phyloP scores from a whole-genome alignment of 2,113 vertebrate species.

The Halichoeres trimaculatus region DNA sequence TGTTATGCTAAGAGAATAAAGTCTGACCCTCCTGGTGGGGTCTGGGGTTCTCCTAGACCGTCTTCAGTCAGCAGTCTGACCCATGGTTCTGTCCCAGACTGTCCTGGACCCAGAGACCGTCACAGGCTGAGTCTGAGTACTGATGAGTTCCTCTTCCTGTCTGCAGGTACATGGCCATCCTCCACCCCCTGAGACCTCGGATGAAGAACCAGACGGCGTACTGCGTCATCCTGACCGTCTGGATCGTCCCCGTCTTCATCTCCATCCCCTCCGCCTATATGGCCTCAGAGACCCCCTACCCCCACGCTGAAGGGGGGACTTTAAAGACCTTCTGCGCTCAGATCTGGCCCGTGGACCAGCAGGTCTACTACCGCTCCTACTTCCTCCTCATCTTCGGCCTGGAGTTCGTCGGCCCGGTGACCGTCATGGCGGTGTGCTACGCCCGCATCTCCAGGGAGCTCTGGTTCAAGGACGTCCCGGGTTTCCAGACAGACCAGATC shows the following conservation, averaged over 20 bases:
- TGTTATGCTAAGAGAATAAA: too few species aligned
- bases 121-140: too few species aligned
- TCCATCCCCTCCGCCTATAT: slow-evolving; percentile 94
- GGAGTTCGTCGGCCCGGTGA: slow-evolving; percentile 89
- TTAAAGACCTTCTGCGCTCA: slow-evolving; percentile 95
- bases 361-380: slow-evolving; percentile 92
- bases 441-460: slow-evolving; percentile 90
- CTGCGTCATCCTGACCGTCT: slow-evolving; percentile 80
- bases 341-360: slow-evolving; percentile 93
- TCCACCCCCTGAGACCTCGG: slow-evolving; percentile 92
- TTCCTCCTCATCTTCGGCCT: slow-evolving; percentile 92
- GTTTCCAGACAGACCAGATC: slow-evolving; percentile 93
- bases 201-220: slow-evolving; percentile 92
- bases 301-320: slow-evolving; percentile 61
- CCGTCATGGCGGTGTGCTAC: slow-evolving; percentile 91
- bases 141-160: too few species aligned
- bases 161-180: slow-evolving; percentile 92
- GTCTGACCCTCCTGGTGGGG: too few species aligned
- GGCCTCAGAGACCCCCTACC: slow-evolving; percentile 87
- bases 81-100: too few species aligned
- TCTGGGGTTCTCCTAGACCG: too few species aligned
- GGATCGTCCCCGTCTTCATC: slow-evolving; percentile 89
- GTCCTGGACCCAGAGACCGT: too few species aligned
- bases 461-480: slow-evolving; percentile 92
- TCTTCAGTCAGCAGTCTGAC: too few species aligned